phyloP scores from a whole-genome alignment of 2,113 vertebrate genomes.

The Thunnus maccoyii region DNA sequence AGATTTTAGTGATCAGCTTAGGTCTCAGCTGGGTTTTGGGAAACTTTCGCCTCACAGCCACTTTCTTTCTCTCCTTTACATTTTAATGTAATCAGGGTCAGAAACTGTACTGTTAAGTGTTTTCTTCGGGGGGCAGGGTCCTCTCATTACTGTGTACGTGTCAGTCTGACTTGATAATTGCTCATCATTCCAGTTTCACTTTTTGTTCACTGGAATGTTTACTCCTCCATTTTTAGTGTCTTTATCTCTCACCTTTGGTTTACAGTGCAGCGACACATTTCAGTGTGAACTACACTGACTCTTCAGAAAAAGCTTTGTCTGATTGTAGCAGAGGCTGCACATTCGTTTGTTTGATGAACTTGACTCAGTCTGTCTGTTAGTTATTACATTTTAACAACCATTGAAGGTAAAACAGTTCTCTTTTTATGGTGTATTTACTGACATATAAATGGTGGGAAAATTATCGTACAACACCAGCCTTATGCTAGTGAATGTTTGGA shows the following conservation, averaged over 20 bases:
- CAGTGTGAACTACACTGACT: background rate
- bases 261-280: background rate
- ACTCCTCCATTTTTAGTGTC: conserved; percentile 18
- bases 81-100: conserved; percentile 33
- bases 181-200: conserved; percentile 17
- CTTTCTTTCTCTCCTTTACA: conserved; percentile 27
- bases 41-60: background rate
- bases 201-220: conserved; percentile 21
- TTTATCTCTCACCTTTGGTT: conserved; percentile 7
- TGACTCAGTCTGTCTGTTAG: background rate
- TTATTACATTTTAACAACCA: background rate
- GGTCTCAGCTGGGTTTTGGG: conserved; percentile 1
- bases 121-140: background rate
- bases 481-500: too few species aligned
- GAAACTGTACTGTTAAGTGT: conserved; percentile 25
- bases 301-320: background rate
- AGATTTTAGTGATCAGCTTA: conserved; percentile 21
- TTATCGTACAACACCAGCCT: background rate
- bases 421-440: too few species aligned
- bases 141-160: background rate
- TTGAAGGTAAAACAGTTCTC: background rate
- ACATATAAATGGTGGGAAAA: background rate
- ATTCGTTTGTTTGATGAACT: conserved; percentile 15
- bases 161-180: background rate
- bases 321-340: background rate